Percentiles rank a stretch among this genome's conserved stretches.
Evolutionary conservation across 2,113 vertebrate species (phyloP).

Genomic region (Aldabrachelys gigantea): DNA sequence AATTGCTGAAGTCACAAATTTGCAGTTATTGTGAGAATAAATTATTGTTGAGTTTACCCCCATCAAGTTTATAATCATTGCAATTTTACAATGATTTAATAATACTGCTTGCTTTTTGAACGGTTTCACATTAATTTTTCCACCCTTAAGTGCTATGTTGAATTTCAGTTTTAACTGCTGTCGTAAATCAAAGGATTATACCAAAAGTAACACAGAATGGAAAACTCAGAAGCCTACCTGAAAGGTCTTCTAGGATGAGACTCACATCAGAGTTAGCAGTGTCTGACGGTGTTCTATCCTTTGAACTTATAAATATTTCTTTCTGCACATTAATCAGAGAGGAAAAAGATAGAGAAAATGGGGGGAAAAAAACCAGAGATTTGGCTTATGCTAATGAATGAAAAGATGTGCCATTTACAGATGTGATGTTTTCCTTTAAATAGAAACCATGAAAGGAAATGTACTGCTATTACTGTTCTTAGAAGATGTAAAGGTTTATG

Average conservation of each 20-base stretch:
- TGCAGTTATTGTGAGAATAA: constrained; percentile 9
- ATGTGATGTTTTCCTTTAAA: not conserved
- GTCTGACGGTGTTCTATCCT: not conserved
- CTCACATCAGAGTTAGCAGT: constrained; percentile 5
- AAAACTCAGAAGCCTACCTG: constrained; percentile 1
- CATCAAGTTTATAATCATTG: not conserved
- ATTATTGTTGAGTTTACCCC: constrained; percentile 29
- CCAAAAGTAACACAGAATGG: constrained; percentile 19
- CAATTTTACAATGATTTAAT: not conserved
- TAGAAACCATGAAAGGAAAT: constrained; percentile 35
- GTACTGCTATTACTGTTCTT: constrained; percentile 27
- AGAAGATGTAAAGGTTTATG: constrained; percentile 25
- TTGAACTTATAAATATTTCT: constrained; percentile 37
- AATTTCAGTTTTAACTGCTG: not conserved
- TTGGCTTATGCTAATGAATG: constrained; percentile 31
- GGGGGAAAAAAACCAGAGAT: not conserved
- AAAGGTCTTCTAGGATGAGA: not conserved
- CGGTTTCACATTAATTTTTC: not conserved
- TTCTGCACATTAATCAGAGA: constrained; percentile 35
- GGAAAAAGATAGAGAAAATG: constrained; percentile 10
- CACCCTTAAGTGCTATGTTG: not conserved
- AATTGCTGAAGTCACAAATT: constrained; percentile 7
- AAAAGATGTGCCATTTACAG: constrained; percentile 30
- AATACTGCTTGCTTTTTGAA: not conserved
- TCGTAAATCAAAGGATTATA: not conserved